Evolutionary conservation across 92 coral and sea anemone genomes (phyloP).

Genomic region (Actinernus sp.): DNA sequence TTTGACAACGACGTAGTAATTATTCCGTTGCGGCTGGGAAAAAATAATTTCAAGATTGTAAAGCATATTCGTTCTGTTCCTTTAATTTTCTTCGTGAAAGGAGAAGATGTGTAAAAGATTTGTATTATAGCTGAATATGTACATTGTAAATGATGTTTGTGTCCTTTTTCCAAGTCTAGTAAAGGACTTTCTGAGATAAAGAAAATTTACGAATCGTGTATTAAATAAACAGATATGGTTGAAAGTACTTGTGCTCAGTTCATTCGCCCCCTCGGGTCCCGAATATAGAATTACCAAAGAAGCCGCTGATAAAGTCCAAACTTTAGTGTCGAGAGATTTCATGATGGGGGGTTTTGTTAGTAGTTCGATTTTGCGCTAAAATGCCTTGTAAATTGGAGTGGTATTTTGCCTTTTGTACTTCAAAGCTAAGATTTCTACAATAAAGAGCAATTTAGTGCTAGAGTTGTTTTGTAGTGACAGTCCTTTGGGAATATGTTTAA

Average conservation of each 20-base stretch:
- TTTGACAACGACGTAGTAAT: slow-evolving; percentile 33
- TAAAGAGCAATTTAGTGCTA: background rate
- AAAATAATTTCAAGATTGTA: slow-evolving; percentile 49
- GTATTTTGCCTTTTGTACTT: slow-evolving; percentile 4
- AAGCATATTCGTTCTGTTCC: slow-evolving; percentile 11
- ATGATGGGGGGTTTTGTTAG: background rate
- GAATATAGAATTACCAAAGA: slow-evolving; percentile 27
- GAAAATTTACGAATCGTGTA: slow-evolving; percentile 23
- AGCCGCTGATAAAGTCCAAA: background rate
- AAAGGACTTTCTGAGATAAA: slow-evolving; percentile 42
- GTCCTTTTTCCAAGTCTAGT: slow-evolving; percentile 58
- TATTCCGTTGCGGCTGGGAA: slow-evolving; percentile 39
- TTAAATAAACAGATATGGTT: slow-evolving; percentile 21
- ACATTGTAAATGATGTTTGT: slow-evolving; percentile 81
- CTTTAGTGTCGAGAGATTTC: background rate
- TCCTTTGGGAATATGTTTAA: slow-evolving; percentile 81
- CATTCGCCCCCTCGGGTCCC: slow-evolving; percentile 12
- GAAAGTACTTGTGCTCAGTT: slow-evolving; percentile 5
- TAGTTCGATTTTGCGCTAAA: background rate
- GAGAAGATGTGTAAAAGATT: slow-evolving; percentile 6
- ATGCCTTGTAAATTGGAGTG: background rate
- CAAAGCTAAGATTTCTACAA: slow-evolving; percentile 15
- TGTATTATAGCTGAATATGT: slow-evolving; percentile 43
- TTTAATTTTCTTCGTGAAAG: slow-evolving; percentile 21
- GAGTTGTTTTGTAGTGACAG: slow-evolving; percentile 33